These are phyloP conservation scores for Microcebus griseorufus DNA, from an alignment of 2,113 vertebrate species.

Conservation along the genomic window DNA sequence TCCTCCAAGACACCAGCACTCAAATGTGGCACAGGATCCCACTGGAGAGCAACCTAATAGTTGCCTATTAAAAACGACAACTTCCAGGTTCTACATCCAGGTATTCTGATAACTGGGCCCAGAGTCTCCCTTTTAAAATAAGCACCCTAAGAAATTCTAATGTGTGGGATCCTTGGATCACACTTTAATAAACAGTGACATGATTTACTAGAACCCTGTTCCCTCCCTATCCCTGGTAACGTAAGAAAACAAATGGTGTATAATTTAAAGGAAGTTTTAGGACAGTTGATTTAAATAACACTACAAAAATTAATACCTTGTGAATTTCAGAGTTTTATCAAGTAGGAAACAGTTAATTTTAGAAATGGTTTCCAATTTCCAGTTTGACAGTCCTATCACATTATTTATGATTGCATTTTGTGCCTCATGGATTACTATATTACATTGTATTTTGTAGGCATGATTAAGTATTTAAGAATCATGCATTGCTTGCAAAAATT, in stretches of 20 bases:
- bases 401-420: slow-evolving; percentile 20
- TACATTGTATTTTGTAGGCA: slow-evolving; percentile 4
- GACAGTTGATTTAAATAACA: not conserved
- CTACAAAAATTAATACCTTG: not conserved
- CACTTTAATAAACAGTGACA: not conserved
- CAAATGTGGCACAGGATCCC: not conserved
- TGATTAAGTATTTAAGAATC: slow-evolving; percentile 29
- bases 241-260: not conserved
- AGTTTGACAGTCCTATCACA: not conserved
- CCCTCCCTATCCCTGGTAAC: not conserved
- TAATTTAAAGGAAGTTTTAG: not conserved
- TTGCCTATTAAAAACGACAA: not conserved
- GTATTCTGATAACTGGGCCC: not conserved
- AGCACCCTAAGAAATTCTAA: not conserved
- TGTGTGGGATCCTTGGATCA: not conserved
- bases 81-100: not conserved
- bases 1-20: rapidly evolving
- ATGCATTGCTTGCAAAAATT: not conserved
- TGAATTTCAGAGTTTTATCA: not conserved
- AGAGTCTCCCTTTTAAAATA: not conserved
- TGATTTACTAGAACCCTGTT: not conserved
- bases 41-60: not conserved
- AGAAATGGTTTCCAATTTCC: not conserved
- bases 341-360: slow-evolving; percentile 9
- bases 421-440: not conserved